Conservation (phyloP, 1,140 invertebrate species). For the Aphelenchoides besseyi region DNA sequence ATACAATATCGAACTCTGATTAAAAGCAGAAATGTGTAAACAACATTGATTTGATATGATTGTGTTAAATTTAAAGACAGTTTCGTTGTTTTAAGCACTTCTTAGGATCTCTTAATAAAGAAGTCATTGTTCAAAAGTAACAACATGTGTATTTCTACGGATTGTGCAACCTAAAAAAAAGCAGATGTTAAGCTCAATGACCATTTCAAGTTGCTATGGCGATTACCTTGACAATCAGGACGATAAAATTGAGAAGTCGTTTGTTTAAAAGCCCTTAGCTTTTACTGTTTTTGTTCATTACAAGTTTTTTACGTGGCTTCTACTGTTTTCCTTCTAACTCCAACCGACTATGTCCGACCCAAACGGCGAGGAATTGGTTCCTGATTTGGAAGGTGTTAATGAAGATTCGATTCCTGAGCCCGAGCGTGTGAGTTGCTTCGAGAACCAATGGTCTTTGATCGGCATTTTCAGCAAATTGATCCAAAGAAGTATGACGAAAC, state of each 20-base stretch:
- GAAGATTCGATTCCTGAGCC: constrained; percentile 2
- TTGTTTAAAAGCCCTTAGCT: not conserved
- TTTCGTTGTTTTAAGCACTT: not conserved
- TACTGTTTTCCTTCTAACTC: not conserved
- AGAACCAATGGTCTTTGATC: not conserved
- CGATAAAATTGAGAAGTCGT: not conserved
- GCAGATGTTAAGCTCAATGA: not conserved
- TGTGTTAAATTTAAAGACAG: too few species aligned
- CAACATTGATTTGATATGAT: too few species aligned
- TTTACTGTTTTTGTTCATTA: not conserved
- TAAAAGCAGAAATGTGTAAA: too few species aligned
- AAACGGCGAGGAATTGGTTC: not conserved
- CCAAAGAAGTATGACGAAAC: constrained; percentile 1
- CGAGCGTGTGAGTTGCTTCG: not conserved
- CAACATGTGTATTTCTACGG: too few species aligned
- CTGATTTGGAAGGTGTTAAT: constrained; percentile 1
- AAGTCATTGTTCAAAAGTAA: too few species aligned
- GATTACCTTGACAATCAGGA: not conserved
- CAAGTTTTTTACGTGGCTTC: not conserved
- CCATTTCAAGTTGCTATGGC: not conserved
- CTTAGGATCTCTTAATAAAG: too few species aligned
- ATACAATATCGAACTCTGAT: too few species aligned
- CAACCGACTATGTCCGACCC: constrained; percentile 3
- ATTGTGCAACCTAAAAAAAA: too few species aligned
- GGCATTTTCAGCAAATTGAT: not conserved